A percentile compares a stretch with the other conserved stretches of the same genome.
phyloP scores from a whole-genome alignment of 2,888 invertebrate species.

The Athetis lepigone region DNA sequence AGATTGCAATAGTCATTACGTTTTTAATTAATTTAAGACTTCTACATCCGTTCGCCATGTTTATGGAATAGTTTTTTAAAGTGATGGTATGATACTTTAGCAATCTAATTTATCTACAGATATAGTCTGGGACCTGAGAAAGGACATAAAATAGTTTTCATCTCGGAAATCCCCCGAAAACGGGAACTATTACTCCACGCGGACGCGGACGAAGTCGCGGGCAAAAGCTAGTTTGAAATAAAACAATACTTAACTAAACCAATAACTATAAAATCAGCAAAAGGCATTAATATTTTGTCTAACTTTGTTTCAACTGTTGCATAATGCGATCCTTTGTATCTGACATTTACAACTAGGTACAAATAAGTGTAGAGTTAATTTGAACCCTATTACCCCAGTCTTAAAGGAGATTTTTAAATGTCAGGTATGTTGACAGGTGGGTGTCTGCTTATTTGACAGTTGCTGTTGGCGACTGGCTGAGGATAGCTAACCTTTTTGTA shows the following conservation, averaged over 20 bases:
- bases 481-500: too few species aligned
- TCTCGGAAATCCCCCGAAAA: too few species aligned
- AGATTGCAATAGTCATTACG: conserved; percentile 21
- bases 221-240: too few species aligned
- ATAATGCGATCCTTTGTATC: conserved; percentile 34
- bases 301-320: conserved; percentile 38
- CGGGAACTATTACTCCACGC: too few species aligned
- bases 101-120: too few species aligned
- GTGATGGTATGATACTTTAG: too few species aligned
- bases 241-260: conserved; percentile 23
- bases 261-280: conserved; percentile 37
- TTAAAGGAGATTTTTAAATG: background rate
- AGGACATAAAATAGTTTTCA: too few species aligned
- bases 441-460: conserved; percentile 55
- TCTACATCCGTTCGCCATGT: conserved; percentile 5
- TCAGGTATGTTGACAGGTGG: conserved; percentile 37
- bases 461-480: too few species aligned
- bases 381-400: conserved; percentile 6
- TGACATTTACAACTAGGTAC: conserved; percentile 31
- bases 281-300: conserved; percentile 29
- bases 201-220: too few species aligned
- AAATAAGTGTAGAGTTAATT: background rate
- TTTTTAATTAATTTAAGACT: conserved; percentile 37
- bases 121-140: too few species aligned
- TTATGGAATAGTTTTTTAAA: background rate